A percentile compares a stretch with the other conserved stretches of the same genome.
Evolutionary conservation across 2,888 invertebrate genomes (phyloP).

Genomic region (Stenurella melanura): DNA sequence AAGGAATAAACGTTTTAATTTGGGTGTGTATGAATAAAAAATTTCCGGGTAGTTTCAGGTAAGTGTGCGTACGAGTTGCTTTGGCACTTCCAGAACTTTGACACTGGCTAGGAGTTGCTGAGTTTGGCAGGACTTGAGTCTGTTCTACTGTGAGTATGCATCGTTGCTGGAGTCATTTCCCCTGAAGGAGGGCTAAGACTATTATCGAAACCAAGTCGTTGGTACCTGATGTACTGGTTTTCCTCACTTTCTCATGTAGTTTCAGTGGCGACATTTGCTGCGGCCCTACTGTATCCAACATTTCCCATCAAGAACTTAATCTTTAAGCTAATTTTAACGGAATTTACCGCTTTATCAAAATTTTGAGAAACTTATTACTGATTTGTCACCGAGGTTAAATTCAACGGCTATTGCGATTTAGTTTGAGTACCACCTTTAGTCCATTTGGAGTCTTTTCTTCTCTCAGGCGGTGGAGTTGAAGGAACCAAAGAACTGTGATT

Average conservation of each 20-base stretch:
- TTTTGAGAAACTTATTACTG: slow-evolving; percentile 82
- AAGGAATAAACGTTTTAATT: slow-evolving; percentile 9
- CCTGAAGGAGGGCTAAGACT: slow-evolving; percentile 74
- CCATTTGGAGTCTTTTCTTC: slow-evolving; percentile 71
- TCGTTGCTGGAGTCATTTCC: slow-evolving; percentile 70
- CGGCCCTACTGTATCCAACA: slow-evolving; percentile 68
- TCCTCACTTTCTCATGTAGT: slow-evolving; percentile 73
- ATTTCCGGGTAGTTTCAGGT: slow-evolving; percentile 83
- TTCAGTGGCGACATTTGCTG: slow-evolving; percentile 81
- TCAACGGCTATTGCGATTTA: slow-evolving; percentile 79
- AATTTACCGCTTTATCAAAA: slow-evolving; percentile 88
- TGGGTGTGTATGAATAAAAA: slow-evolving; percentile 60
- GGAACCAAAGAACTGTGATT: slow-evolving; percentile 66
- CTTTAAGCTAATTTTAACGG: slow-evolving; percentile 90
- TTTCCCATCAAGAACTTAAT: slow-evolving; percentile 83
- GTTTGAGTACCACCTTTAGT: slow-evolving; percentile 65
- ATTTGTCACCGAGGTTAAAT: slow-evolving; percentile 86
- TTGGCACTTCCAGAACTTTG: slow-evolving; percentile 65
- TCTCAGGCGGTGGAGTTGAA: slow-evolving; percentile 62
- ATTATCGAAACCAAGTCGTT: slow-evolving; percentile 72
- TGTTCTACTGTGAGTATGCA: slow-evolving; percentile 81
- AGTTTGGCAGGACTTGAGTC: slow-evolving; percentile 86
- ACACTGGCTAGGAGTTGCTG: slow-evolving; percentile 61
- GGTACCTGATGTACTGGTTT: slow-evolving; percentile 73
- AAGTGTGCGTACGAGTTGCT: slow-evolving; percentile 80